Percentiles rank a stretch among this genome's conserved stretches.
phyloP scores from a whole-genome alignment of 1,140 invertebrate species.

The Penaeus vannamei region DNA sequence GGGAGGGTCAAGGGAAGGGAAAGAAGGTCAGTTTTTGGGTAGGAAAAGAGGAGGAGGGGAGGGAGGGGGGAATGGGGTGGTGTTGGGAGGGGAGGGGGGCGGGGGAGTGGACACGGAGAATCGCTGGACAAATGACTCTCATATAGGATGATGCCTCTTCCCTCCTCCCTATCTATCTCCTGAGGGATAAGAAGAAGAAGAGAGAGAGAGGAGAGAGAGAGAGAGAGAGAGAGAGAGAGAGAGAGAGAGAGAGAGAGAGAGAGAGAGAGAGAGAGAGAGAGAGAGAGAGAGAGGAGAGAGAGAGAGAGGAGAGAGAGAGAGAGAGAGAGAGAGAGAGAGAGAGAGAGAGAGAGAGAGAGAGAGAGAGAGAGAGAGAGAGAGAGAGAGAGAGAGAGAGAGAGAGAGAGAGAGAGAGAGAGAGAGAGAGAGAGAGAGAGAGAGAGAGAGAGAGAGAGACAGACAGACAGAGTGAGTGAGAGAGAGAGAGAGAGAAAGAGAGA shows the following conservation, averaged over 20 bases:
- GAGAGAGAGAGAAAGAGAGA: conserved; percentile 24
- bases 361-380: neutral
- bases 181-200: too few species aligned
- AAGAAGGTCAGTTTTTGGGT: too few species aligned
- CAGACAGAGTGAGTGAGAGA: neutral
- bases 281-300: neutral
- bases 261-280: conserved; percentile 14
- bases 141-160: too few species aligned
- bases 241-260: neutral
- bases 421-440: conserved; percentile 32
- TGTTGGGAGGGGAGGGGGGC: too few species aligned
- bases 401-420: conserved; percentile 33
- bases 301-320: too few species aligned
- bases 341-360: conserved; percentile 6
- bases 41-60: too few species aligned
- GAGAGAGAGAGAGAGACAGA: conserved; percentile 35
- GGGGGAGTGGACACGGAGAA: too few species aligned
- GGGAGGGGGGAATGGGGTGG: too few species aligned
- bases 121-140: too few species aligned
- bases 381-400: neutral
- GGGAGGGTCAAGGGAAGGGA: too few species aligned
- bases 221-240: neutral
- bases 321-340: conserved; percentile 26
- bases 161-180: too few species aligned
- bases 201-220: neutral